These are phyloP conservation scores for Heliconius cydno DNA, from an alignment of 2,888 invertebrate species.

Conservation along the genomic window DNA sequence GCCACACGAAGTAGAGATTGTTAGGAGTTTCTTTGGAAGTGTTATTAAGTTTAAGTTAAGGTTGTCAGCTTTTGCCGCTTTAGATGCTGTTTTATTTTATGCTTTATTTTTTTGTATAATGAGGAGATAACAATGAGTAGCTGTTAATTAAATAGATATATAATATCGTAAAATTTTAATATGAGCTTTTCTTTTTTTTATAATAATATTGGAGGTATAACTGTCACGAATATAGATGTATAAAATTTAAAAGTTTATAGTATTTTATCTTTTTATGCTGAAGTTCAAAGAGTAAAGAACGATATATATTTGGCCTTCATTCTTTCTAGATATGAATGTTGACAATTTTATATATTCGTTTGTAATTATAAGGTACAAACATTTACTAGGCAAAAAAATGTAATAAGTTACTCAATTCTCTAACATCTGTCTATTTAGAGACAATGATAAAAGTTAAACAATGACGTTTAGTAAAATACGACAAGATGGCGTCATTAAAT, in stretches of 20 bases:
- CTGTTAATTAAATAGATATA: no score
- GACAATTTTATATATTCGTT: no score
- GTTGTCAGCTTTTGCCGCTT: neutral
- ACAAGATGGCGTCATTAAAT: neutral
- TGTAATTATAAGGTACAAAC: no score
- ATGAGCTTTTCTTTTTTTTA: neutral
- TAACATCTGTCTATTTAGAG: no score
- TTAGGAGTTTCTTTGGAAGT: slow-evolving; percentile 5
- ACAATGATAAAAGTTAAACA: no score
- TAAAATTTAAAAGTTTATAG: neutral
- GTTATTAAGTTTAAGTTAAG: neutral
- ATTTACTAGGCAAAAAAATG: no score
- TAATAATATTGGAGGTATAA: no score
- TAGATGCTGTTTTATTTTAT: neutral
- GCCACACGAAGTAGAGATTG: neutral
- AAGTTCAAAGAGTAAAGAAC: neutral
- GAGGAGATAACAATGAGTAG: no score
- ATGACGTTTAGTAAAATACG: no score
- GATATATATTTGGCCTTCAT: no score
- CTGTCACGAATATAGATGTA: neutral
- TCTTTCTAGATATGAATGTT: no score
- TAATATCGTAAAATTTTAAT: neutral
- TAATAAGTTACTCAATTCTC: no score
- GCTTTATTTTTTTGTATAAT: neutral
- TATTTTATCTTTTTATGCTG: neutral